Base-by-base conservation (phyloP, 2,113 vertebrate genomes). In the Condylura cristata region DNA sequence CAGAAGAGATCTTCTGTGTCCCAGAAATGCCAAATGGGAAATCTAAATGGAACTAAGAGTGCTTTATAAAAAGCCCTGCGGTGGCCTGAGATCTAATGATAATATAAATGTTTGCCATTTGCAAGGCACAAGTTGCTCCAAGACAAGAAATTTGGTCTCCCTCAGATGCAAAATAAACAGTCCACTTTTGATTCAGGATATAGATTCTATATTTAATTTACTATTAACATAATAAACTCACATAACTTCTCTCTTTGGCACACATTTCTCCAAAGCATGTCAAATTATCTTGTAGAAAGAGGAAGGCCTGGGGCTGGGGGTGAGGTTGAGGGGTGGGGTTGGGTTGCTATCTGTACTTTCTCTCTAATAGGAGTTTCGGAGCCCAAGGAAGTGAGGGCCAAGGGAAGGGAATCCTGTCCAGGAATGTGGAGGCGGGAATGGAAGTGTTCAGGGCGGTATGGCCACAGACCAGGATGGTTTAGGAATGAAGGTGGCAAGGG, bases 51-150 rank as follows among this genome's bases (percentile, higher is more conserved):
- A 74, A 44, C 28, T 8, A 51, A 61, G 7, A 32, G 1, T 1
- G 14, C 37, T 94, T 30, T 81, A 58, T 70, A 53, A 74, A 81
- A 75, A 37, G 22, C 0, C 11, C 22, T 0, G 0, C 1, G 8
- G 39, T 18, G 39, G 28, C 46, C 79, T 39, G 51, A 46, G 20
- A 86, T 89, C 53, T 85, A 60, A 80, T 44, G 48, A 53, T 60
- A 81, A n/a, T 28, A 8, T 44, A 32, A 34, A 18, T 4, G 0
- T 46, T 39, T 5, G 7, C 37, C 41, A 18, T 58, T 76, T 81
- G 66, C 16, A 8, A 39, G 84, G 24, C 0, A 5, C 9, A 22
- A 26, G 28, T 72, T 13, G 6, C 39, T 93, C 12, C 5, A 32
- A 53, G 28, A 18, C 0, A 12, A 1, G 8, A 71, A 28, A 34